phyloP scores from a whole-genome alignment of 2,113 vertebrate species.

The Misgurnus anguillicaudatus region DNA sequence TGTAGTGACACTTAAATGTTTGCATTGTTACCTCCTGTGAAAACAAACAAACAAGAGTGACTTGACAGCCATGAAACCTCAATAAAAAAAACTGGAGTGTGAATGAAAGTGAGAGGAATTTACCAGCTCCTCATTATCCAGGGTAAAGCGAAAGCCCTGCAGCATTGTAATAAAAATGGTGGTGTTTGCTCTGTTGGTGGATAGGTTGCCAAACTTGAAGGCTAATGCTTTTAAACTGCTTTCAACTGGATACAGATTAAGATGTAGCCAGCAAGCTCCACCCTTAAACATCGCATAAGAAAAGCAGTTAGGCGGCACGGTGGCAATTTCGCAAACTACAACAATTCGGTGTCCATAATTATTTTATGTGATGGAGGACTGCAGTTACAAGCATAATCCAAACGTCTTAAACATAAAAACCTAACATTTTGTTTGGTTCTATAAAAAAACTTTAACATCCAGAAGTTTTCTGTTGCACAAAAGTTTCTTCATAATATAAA shows the following conservation, averaged over 20 bases:
- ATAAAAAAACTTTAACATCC: no score
- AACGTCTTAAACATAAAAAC: no score
- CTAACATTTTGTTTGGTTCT: no score
- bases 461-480: no score
- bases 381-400: not conserved
- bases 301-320: not conserved
- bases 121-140: slow-evolving; percentile 58
- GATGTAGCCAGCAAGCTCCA: slow-evolving; percentile 58
- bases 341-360: not conserved
- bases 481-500: no score
- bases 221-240: slow-evolving; percentile 56
- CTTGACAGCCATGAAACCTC: not conserved
- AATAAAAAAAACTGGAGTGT: not conserved
- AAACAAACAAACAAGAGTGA: slow-evolving; percentile 18
- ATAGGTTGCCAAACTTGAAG: slow-evolving; percentile 57
- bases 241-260: slow-evolving; percentile 59
- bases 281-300: slow-evolving; percentile 41
- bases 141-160: slow-evolving; percentile 51
- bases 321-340: slow-evolving; percentile 10
- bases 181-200: slow-evolving; percentile 61
- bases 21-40: slow-evolving; percentile 59
- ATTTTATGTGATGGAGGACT: not conserved
- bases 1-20: slow-evolving; percentile 59
- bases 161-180: slow-evolving; percentile 60
- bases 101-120: not conserved